phyloP scores from a whole-genome alignment of 2,113 vertebrate genomes.

The Epinephelus cyanopodus region DNA sequence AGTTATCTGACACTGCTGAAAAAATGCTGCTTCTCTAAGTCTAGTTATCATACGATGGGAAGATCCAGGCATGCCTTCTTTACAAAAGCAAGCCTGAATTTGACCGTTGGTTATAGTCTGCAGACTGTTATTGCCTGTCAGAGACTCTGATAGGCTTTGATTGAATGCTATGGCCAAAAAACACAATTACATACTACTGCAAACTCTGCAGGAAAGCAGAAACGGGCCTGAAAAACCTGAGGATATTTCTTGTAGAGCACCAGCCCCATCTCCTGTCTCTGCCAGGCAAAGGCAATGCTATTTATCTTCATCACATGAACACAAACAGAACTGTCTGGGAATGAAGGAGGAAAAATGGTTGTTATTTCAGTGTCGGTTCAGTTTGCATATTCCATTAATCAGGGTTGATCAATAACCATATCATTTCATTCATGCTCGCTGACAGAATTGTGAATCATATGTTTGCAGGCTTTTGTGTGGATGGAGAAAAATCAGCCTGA shows the following conservation, averaged over 20 bases:
- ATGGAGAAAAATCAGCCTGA: neutral
- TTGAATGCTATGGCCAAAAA: slow-evolving; percentile 17
- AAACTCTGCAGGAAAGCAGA: slow-evolving; percentile 10
- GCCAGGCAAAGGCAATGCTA: slow-evolving; percentile 43
- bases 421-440: slow-evolving; percentile 25
- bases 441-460: slow-evolving; percentile 23
- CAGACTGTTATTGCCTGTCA: slow-evolving; percentile 31
- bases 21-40: slow-evolving; percentile 31
- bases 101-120: slow-evolving; percentile 23
- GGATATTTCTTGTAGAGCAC: slow-evolving; percentile 40
- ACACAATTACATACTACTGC: slow-evolving; percentile 9
- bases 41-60: slow-evolving; percentile 31
- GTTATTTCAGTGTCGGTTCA: slow-evolving; percentile 35
- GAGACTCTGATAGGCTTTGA: slow-evolving; percentile 40
- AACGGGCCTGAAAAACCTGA: neutral
- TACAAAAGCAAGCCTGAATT: slow-evolving; percentile 9
- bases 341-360: slow-evolving; percentile 35
- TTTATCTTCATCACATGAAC: slow-evolving; percentile 52
- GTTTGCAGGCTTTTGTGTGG: slow-evolving; percentile 6
- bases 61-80: slow-evolving; percentile 14
- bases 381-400: slow-evolving; percentile 56
- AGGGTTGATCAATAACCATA: slow-evolving; percentile 20
- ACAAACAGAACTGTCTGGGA: slow-evolving; percentile 35
- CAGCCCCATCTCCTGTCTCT: slow-evolving; percentile 74
- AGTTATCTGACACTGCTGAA: slow-evolving; percentile 44